Conservation (phyloP, 2,797 vertebrate genomes). For the Serranus cabrilla region DNA sequence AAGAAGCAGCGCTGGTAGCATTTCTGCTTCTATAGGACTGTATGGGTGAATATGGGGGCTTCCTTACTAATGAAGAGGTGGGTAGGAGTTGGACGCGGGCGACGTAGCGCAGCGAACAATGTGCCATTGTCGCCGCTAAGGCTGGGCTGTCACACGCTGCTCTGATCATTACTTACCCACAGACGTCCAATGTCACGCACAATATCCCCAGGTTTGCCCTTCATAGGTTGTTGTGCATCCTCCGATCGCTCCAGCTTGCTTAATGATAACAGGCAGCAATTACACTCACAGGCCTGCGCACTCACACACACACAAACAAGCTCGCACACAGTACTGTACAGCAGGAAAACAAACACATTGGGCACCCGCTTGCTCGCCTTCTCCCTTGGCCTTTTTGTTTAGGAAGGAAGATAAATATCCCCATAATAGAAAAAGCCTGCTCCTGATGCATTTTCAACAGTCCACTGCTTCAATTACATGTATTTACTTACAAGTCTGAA, state of each 20-base stretch:
- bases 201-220: slow-evolving; percentile 82
- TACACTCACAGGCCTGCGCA: slow-evolving; percentile 60
- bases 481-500: slow-evolving; percentile 86
- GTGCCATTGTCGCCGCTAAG: slow-evolving; percentile 66
- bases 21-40: slow-evolving; percentile 21
- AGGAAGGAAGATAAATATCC: slow-evolving; percentile 85
- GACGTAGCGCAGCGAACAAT: slow-evolving; percentile 66
- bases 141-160: slow-evolving; percentile 68
- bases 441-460: slow-evolving; percentile 85
- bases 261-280: slow-evolving; percentile 79
- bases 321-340: slow-evolving; percentile 37
- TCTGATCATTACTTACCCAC: slow-evolving; percentile 82
- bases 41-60: slow-evolving; percentile 43
- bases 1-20: slow-evolving; percentile 33
- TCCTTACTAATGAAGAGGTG: slow-evolving; percentile 73
- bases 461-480: slow-evolving; percentile 84
- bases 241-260: slow-evolving; percentile 62
- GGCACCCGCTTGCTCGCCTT: slow-evolving; percentile 54
- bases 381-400: slow-evolving; percentile 79
- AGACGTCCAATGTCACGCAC: slow-evolving; percentile 81
- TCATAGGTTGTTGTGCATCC: slow-evolving; percentile 80
- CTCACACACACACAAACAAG: slow-evolving; percentile 46
- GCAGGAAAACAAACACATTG: slow-evolving; percentile 68
- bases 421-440: slow-evolving; percentile 77
- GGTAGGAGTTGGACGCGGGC: slow-evolving; percentile 49